phyloP scores from a whole-genome alignment of 2,888 invertebrate species.

The Nowickia ferox region DNA sequence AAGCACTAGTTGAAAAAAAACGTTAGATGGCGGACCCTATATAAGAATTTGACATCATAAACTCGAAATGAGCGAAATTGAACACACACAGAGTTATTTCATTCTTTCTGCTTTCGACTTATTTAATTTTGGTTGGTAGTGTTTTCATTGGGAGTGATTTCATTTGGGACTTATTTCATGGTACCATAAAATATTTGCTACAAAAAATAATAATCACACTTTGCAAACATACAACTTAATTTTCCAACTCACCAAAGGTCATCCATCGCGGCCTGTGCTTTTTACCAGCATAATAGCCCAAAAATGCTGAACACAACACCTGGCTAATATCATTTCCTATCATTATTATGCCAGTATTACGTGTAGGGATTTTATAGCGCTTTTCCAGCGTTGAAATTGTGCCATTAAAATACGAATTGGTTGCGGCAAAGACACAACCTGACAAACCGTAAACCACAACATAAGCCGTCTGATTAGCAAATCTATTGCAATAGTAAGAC shows the following conservation, averaged over 20 bases:
- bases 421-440: constrained; percentile 87
- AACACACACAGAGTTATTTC: no score
- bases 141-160: no score
- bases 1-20: no score
- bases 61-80: no score
- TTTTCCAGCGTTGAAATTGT: constrained; percentile 89
- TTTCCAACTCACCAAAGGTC: constrained; percentile 83
- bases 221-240: background rate
- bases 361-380: constrained; percentile 88
- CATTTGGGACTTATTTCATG: no score
- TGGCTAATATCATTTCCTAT: constrained; percentile 90
- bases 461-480: constrained; percentile 81
- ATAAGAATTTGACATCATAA: no score
- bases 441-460: constrained; percentile 87
- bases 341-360: constrained; percentile 87
- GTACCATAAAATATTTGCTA: no score
- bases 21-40: no score
- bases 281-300: constrained; percentile 88
- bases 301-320: constrained; percentile 86
- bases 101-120: no score
- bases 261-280: constrained; percentile 90
- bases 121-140: no score
- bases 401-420: constrained; percentile 88
- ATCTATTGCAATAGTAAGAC: constrained; percentile 74
- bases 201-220: no score